A percentile compares a stretch with the other conserved stretches of the same genome.
These are phyloP conservation scores for Microplitis demolitor DNA, from an alignment of 1,140 invertebrate species.

Conservation along the genomic window DNA sequence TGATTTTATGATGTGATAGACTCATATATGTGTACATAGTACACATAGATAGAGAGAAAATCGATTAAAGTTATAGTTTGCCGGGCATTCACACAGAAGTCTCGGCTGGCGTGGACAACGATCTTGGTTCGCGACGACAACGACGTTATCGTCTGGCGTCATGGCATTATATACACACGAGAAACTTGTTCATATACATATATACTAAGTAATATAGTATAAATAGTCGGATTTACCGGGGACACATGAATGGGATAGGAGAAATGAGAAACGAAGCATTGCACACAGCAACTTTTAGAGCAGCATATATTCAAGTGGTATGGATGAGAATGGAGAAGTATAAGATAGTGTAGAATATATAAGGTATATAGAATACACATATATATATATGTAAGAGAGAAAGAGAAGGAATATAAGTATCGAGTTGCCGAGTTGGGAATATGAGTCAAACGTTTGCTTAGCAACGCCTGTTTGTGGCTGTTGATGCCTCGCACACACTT, in stretches of 20 bases:
- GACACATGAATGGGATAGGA: slow-evolving; percentile 7
- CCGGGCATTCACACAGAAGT: not conserved
- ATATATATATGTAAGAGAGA: not conserved
- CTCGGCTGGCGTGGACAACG: not conserved
- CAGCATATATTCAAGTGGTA: no score
- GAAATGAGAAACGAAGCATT: not conserved
- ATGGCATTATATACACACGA: no score
- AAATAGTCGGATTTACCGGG: slow-evolving; percentile 9
- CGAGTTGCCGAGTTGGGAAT: slow-evolving; percentile 13
- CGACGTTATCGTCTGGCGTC: slow-evolving; percentile 4
- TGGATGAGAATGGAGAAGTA: not conserved
- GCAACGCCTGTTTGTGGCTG: slow-evolving; percentile 13
- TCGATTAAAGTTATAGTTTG: not conserved
- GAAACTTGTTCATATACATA: not conserved
- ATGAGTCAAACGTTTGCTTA: slow-evolving; percentile 24
- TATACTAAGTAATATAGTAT: not conserved
- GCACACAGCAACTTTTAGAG: no score
- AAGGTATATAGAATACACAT: not conserved
- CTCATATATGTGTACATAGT: not conserved
- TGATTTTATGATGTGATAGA: no score
- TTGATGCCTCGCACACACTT: not conserved
- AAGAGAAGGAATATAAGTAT: not conserved
- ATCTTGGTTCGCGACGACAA: not conserved
- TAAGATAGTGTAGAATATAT: not conserved
- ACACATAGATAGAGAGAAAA: not conserved